These are phyloP conservation scores for Phalloptychus januarius DNA, from an alignment of 2,797 vertebrate species.

Conservation along the genomic window DNA sequence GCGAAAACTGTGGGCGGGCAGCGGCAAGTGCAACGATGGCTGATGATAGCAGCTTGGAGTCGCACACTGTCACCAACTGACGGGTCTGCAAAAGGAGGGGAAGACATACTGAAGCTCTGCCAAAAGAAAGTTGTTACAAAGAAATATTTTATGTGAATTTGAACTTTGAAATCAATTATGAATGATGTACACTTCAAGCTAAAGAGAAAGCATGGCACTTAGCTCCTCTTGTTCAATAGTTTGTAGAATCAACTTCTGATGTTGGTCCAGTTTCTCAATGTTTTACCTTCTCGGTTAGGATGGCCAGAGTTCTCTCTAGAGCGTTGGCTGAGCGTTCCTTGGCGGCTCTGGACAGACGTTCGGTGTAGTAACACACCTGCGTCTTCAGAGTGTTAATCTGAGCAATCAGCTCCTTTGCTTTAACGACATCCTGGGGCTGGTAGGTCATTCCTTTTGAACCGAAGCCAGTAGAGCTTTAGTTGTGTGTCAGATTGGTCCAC, in stretches of 20 bases:
- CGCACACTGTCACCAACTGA: slow-evolving; percentile 94
- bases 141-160: neutral
- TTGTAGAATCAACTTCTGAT: neutral
- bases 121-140: neutral
- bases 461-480: slow-evolving; percentile 80
- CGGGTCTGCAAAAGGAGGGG: slow-evolving; percentile 81
- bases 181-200: neutral
- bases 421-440: slow-evolving; percentile 92
- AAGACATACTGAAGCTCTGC: neutral
- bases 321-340: slow-evolving; percentile 95
- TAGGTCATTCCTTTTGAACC: slow-evolving; percentile 87
- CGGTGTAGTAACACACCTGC: slow-evolving; percentile 97
- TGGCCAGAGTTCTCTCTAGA: slow-evolving; percentile 94
- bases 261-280: neutral
- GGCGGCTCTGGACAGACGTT: slow-evolving; percentile 93
- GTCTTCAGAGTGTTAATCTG: slow-evolving; percentile 98
- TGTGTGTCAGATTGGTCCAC: neutral
- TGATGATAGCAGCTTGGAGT: slow-evolving; percentile 93
- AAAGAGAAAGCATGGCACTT: neutral
- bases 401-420: slow-evolving; percentile 96
- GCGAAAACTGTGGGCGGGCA: slow-evolving; percentile 90
- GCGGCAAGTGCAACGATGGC: slow-evolving; percentile 92
- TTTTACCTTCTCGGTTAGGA: slow-evolving; percentile 94
- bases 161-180: neutral
- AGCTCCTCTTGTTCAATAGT: neutral